A percentile compares a stretch with the other conserved stretches of the same genome.
phyloP scores from a whole-genome alignment of 2,797 vertebrate species.

The Poecilia wingei region DNA sequence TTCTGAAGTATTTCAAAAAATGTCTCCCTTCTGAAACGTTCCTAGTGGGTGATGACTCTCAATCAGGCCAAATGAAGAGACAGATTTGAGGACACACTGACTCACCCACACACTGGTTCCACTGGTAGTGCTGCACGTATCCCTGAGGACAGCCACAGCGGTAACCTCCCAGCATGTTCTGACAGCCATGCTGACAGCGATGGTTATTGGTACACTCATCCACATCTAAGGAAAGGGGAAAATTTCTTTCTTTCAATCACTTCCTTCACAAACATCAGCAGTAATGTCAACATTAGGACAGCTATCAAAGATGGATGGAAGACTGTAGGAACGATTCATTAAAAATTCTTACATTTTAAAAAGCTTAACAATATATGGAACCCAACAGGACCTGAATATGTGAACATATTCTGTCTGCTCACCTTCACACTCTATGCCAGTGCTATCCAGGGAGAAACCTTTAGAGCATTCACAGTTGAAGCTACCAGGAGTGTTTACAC shows the following conservation, averaged over 20 bases:
- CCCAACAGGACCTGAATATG: background rate
- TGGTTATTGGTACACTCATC: conserved; percentile 96
- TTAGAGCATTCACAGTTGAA: conserved; percentile 94
- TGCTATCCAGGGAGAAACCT: conserved; percentile 88
- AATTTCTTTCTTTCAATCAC: background rate
- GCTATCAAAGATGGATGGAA: background rate
- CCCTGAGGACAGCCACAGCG: conserved; percentile 97
- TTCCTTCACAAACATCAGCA: background rate
- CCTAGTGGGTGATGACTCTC: background rate
- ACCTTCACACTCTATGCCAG: conserved; percentile 91
- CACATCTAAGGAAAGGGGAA: conserved; percentile 81
- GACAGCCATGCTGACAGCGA: conserved; percentile 97
- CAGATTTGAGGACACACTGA: conserved; percentile 22
- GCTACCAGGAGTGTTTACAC: conserved; percentile 94
- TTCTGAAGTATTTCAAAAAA: background rate
- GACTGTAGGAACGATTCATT: background rate
- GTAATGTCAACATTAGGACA: background rate
- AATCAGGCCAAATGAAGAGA: background rate
- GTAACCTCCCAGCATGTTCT: conserved; percentile 96
- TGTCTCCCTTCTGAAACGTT: background rate
- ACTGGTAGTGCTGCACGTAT: conserved; percentile 98
- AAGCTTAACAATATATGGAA: background rate
- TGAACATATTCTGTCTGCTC: conserved; percentile 19
- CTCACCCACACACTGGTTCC: conserved; percentile 99
- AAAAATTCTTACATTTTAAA: background rate